Evolutionary conservation across 1,140 invertebrate species (phyloP), one percentile per base, ranked within the genome.

Genomic region (Saccostrea glomerata): DNA sequence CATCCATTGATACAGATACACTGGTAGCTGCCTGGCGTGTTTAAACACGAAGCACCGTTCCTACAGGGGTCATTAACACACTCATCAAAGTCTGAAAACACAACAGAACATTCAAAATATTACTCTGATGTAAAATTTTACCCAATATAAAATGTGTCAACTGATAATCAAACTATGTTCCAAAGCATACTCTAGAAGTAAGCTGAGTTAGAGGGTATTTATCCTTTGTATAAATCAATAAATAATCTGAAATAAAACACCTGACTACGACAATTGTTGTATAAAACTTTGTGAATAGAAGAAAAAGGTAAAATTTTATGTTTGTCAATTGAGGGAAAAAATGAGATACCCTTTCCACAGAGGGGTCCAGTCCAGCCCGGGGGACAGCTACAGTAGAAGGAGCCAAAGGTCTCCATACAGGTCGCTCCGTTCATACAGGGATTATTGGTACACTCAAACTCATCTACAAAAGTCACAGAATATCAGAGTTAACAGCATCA

Each of bases 361-460:
- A 84, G 89, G 0, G 82, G 12, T 25, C 93, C 93, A 20, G 88
- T 89, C 90, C 91, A 93, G 17, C 86, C 90, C 0, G 30, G n/a
- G 13, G 90, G 89, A 89, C 93, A 94, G 40, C 87, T 77, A 88
- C 93, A 94, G 15, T 66, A 84, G 85, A 89, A 94, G n/a, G 87
- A 91, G 12, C 92, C 92, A 84, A 92, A 90, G 12, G 90, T 91
- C 30, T 94, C 92, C 0, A 90, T 88, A 87, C 94, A 94, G 11
- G 91, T 92, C 2, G 91, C 92, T 1, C 92, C 90, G 87, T 94
- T 93, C 23, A 89, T 66, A 89, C 94, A 94, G 2, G 93, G 92
- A 30, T 90, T 91, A 0, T 89, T 89, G 17, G 77, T 30, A 89
- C 94, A 94, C 82, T 94, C 93, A 87, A 93, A 90, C 25, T 92